phyloP scores from a whole-genome alignment of 1,140 invertebrate species.

The Antheraea mylitta region DNA sequence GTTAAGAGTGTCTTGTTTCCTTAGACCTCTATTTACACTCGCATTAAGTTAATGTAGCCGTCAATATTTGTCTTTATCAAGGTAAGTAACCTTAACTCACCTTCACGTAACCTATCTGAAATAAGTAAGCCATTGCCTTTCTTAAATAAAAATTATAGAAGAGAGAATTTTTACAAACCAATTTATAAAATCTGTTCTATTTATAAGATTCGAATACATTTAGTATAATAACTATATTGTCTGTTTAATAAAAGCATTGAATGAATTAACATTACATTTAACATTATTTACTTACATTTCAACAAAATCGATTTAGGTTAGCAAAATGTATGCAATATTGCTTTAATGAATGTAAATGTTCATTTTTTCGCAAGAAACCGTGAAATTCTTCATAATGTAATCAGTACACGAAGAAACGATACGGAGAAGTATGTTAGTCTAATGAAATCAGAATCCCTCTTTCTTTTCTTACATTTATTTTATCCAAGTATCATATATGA shows the following conservation, averaged over 20 bases:
- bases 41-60: too few species aligned
- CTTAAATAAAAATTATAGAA: too few species aligned
- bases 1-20: too few species aligned
- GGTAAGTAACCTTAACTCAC: too few species aligned
- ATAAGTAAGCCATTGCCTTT: too few species aligned
- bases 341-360: background rate
- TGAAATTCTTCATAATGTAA: constrained; percentile 1
- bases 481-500: constrained; percentile 1
- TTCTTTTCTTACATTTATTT: background rate
- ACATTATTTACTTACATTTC: background rate
- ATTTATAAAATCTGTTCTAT: too few species aligned
- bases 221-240: too few species aligned
- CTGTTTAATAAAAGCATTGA: background rate
- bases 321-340: background rate
- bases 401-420: background rate
- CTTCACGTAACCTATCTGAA: too few species aligned
- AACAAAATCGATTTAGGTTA: background rate
- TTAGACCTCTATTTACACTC: too few species aligned
- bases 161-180: too few species aligned
- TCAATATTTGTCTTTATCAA: too few species aligned
- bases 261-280: background rate
- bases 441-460: constrained; percentile 9
- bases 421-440: background rate
- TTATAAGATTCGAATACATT: too few species aligned
- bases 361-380: background rate